Evolutionary conservation across 2,797 vertebrate genomes (phyloP), one percentile per base, ranked within the genome.

Genomic region (Gouania willdenowi): DNA sequence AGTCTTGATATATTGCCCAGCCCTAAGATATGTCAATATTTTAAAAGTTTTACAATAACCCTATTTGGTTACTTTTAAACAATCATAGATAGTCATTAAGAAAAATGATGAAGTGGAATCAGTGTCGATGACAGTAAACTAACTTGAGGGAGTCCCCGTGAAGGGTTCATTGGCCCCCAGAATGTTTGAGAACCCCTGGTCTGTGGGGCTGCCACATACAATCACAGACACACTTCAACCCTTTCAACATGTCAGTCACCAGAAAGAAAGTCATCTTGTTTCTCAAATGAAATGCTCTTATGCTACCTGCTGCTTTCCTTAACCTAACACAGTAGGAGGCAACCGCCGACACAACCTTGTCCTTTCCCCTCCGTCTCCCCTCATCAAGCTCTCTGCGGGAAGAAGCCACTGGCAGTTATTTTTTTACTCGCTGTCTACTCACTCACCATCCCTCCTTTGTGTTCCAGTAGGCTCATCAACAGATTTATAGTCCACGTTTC

Each of bases 401-500:
- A 65, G 49, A 63, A 60, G 44, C 45, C 54, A 35, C 61, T 54
- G 38, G 55, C 56, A 71, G 37, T 38, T 25, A 60, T 50, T 63
- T 55, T 35, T 41, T 35, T 41, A 45, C 51, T 46, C 23, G 40
- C 46, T 8, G 12, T 66, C 41, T 41, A 41, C 27, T n/a, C 31
- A 55, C 37, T 55, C 41, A 2, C 41, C 23, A 13, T 51, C 43
- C 13, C 20, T 59, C 33, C 52, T 36, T 39, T 26, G n/a, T n/a
- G n/a, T n/a, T n/a, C 39, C 46, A 53, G 67, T 40, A 38, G 50
- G 57, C 48, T 58, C 59, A 63, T 51, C 43, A 82, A 66, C 68
- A 77, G 74, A 83, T 87, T 78, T 80, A 79, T 77, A 47, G 62
- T 58, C 18, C 12, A 49, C 48, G 47, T 71, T 57, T 55, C n/a